These are phyloP conservation scores for Tapirus terrestris DNA, from an alignment of 2,113 vertebrate genomes.

Conservation along the genomic window DNA sequence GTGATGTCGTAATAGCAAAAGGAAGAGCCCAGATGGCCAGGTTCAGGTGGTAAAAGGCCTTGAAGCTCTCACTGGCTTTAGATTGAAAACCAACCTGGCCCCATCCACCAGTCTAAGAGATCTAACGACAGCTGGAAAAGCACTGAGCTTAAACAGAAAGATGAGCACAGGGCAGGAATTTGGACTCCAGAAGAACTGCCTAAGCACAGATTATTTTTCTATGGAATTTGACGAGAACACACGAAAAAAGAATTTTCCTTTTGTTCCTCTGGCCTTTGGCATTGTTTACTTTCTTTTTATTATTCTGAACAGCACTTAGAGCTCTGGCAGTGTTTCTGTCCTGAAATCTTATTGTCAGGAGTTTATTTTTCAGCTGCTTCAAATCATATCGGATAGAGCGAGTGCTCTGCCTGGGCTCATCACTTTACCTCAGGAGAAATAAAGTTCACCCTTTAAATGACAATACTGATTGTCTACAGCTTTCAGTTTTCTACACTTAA, in stretches of 20 bases:
- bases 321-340: constrained; percentile 44
- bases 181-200: constrained; percentile 51
- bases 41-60: background rate
- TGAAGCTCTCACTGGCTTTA: background rate
- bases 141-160: background rate
- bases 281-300: constrained; percentile 62
- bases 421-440: constrained; percentile 48
- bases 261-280: background rate
- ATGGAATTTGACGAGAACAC: constrained; percentile 67
- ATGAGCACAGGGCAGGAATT: background rate
- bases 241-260: constrained; percentile 63
- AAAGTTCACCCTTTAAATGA: constrained; percentile 52
- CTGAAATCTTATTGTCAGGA: constrained; percentile 29
- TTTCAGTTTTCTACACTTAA: constrained; percentile 40
- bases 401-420: background rate
- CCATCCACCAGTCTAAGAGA: background rate
- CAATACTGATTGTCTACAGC: constrained; percentile 45
- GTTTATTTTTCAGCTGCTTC: constrained; percentile 67
- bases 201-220: constrained; percentile 56
- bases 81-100: background rate
- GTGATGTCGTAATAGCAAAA: background rate
- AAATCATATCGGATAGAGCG: constrained; percentile 47
- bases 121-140: constrained; percentile 23
- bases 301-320: constrained; percentile 39
- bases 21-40: background rate